Evolutionary conservation across 2,888 invertebrate genomes (phyloP), one percentile per base, ranked within the genome.

Genomic region (Zonitis immaculata): DNA sequence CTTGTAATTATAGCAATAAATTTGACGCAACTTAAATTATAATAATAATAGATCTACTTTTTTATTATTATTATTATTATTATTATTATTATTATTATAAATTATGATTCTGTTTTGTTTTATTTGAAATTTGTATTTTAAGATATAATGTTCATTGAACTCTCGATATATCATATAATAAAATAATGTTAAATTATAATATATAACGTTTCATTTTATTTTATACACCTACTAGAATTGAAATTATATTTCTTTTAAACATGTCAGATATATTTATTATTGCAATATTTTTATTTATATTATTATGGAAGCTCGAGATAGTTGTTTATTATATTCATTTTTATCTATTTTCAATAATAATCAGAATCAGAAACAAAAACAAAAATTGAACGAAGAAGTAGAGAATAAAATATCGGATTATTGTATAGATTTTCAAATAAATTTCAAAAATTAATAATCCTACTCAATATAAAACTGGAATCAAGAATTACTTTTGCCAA

Each of bases 181-280:
- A 18, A 18, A 16, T 39, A n/a, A n/a, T n/a, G n/a, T n/a, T n/a
- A 39, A 39, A 39, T 39, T 39, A 39, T 39, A 39, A n/a, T 39
- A 39, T 11, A 39, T 4, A n/a, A 35, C 35, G 35, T 35, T 35
- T 9, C 18, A 22, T 22, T 4, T 22, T 22, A 22, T 22, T 20
- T 39, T 39, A n/a, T 39, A 39, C 39, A 39, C 39, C 39, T 39
- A 39, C 39, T 39, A 39, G 39, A 20, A 9, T 39, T 39, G 18
- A 20, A 39, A 20, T 20, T 39, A 39, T 18, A 20, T 39, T 39
- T 39, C 20, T 35, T 35, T 18, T 32, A 35, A 18, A 39, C 18
- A 39, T 18, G n/a, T 11, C 11, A 39, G 18, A 18, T 39, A 35
- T 12, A 12, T 35, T 18, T 39, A 39, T 39, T 39, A 39, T 39